Conservation (phyloP, 2,113 vertebrate genomes). For the Prochilodus magdalenae region DNA sequence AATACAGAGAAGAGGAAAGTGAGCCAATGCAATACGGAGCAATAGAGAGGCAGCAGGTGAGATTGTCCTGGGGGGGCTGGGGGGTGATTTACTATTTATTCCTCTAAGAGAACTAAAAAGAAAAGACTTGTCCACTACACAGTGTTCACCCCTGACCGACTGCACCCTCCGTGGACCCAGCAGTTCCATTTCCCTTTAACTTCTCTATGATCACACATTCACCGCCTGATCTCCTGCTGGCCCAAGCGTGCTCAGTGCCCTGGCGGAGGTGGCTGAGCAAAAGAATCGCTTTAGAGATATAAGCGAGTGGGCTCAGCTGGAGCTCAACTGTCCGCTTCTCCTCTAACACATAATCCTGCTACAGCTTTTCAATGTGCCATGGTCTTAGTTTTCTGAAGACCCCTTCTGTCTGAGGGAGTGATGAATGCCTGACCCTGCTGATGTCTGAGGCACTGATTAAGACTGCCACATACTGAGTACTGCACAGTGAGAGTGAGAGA, state of each 20-base stretch:
- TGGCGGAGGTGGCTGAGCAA: background rate
- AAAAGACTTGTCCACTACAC: slow-evolving; percentile 36
- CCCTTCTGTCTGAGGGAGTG: slow-evolving; percentile 21
- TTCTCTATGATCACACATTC: slow-evolving; percentile 38
- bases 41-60: slow-evolving; percentile 1
- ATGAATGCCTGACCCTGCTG: background rate
- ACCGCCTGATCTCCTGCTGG: slow-evolving; percentile 25
- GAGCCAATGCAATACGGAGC: background rate
- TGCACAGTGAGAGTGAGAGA: background rate
- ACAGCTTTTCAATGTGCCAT: slow-evolving; percentile 28
- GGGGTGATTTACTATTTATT: background rate
- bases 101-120: slow-evolving; percentile 26
- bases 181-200: slow-evolving; percentile 37
- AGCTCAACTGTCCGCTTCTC: slow-evolving; percentile 23
- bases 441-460: slow-evolving; percentile 45
- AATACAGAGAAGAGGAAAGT: background rate
- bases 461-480: slow-evolving; percentile 17
- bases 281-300: slow-evolving; percentile 30
- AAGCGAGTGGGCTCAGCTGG: slow-evolving; percentile 20
- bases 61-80: background rate
- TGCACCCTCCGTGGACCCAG: slow-evolving; percentile 7
- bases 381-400: slow-evolving; percentile 22
- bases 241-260: background rate
- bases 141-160: slow-evolving; percentile 17
- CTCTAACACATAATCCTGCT: slow-evolving; percentile 36